Conservation (phyloP, 2,888 invertebrate species). For the Athalia cordata region DNA sequence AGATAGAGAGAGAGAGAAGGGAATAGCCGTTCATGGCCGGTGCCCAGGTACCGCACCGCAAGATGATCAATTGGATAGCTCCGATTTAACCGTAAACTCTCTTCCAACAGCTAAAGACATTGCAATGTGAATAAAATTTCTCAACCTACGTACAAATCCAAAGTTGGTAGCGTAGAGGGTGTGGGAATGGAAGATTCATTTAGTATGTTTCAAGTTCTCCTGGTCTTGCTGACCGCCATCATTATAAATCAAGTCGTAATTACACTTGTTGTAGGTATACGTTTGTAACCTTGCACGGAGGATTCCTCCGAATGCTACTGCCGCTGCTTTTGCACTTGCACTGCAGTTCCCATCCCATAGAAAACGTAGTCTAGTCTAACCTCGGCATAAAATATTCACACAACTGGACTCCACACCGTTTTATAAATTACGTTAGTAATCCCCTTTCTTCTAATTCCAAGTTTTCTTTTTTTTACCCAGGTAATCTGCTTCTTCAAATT, state of each 20-base stretch:
- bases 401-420: not conserved
- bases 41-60: not conserved
- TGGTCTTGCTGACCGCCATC: conserved; percentile 59
- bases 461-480: no score
- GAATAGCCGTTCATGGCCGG: conserved; percentile 5
- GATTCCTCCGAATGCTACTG: not conserved
- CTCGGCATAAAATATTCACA: conserved; percentile 2
- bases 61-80: conserved; percentile 9
- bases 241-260: conserved; percentile 68
- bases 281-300: conserved; percentile 49
- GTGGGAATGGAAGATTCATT: conserved; percentile 54
- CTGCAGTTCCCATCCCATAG: no score
- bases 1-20: conserved; percentile 12
- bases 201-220: conserved; percentile 60
- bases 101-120: no score
- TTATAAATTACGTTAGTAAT: conserved; percentile 11
- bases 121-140: no score
- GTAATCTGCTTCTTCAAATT: no score
- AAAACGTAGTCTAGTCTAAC: not conserved
- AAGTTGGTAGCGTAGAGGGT: no score
- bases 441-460: not conserved
- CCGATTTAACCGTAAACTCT: not conserved
- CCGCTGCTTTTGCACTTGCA: not conserved
- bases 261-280: conserved; percentile 54
- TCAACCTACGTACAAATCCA: no score